Conservation (phyloP, 2,888 invertebrate species). For the Synanthedon myopaeformis region DNA sequence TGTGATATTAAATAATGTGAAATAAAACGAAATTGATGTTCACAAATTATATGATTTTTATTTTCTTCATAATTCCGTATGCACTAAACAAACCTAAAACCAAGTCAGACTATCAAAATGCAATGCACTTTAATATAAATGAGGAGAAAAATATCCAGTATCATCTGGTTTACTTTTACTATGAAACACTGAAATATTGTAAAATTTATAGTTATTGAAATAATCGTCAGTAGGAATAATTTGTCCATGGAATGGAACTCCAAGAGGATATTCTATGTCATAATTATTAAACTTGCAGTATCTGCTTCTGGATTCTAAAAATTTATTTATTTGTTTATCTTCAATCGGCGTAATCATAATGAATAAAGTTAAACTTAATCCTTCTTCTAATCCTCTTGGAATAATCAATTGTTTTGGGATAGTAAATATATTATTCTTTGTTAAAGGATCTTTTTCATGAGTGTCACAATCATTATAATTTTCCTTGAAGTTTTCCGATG, state of each 20-base stretch:
- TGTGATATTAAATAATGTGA: not conserved
- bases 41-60: not conserved
- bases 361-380: conserved; percentile 49
- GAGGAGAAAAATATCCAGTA: conserved; percentile 33
- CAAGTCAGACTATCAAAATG: not conserved
- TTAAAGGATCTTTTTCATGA: conserved; percentile 15
- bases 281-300: conserved; percentile 11
- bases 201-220: conserved; percentile 45
- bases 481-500: conserved; percentile 26
- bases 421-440: conserved; percentile 34
- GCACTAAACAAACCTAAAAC: not conserved
- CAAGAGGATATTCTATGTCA: conserved; percentile 41
- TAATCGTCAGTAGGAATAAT: conserved; percentile 19
- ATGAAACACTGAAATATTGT: conserved; percentile 43
- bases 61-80: not conserved
- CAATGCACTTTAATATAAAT: conserved; percentile 24
- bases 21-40: not conserved
- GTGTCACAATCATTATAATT: conserved; percentile 36
- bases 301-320: not conserved
- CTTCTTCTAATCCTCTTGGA: conserved; percentile 41
- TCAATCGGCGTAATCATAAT: conserved; percentile 36
- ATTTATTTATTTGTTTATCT: conserved; percentile 15
- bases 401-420: conserved; percentile 48
- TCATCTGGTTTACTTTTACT: conserved; percentile 20
- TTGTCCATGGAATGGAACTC: conserved; percentile 55